Conservation (phyloP, 1,140 invertebrate species). For the Cylas formicarius region DNA sequence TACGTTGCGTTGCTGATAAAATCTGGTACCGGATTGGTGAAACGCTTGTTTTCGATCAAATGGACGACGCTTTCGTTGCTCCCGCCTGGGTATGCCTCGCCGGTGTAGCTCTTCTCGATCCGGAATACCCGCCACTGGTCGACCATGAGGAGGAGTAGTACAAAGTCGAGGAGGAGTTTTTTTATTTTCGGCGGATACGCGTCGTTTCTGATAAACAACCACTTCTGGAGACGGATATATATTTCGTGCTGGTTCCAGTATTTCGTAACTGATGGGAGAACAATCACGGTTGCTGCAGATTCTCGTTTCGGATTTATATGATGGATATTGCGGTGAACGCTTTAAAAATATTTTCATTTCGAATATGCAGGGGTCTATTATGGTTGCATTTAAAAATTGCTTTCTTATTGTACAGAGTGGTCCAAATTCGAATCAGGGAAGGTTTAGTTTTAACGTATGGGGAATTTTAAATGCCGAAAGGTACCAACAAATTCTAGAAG, state of each 20-base stretch:
- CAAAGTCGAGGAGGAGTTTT: constrained; percentile 10
- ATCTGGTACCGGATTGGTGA: constrained; percentile 17
- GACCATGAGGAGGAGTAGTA: constrained; percentile 1
- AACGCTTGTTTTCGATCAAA: constrained; percentile 5
- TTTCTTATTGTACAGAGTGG: no score
- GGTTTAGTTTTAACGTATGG: no score
- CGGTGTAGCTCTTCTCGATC: not conserved
- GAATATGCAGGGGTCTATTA: no score
- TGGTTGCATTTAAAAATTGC: no score
- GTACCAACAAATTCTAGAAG: no score
- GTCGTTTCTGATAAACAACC: constrained; percentile 10
- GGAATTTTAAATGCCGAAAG: no score
- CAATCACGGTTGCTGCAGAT: no score
- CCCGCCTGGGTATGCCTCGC: not conserved
- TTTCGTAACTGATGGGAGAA: not conserved
- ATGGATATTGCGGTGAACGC: no score
- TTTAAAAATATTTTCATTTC: no score
- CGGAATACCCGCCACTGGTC: constrained; percentile 14
- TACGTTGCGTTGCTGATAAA: constrained; percentile 16
- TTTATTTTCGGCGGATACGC: constrained; percentile 12
- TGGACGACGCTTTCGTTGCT: constrained; percentile 8
- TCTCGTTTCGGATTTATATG: no score
- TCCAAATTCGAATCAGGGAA: no score
- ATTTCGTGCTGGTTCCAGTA: constrained; percentile 14
- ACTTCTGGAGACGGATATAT: constrained; percentile 12